phyloP scores from a whole-genome alignment of 1,140 invertebrate species.

The Solen grandis region DNA sequence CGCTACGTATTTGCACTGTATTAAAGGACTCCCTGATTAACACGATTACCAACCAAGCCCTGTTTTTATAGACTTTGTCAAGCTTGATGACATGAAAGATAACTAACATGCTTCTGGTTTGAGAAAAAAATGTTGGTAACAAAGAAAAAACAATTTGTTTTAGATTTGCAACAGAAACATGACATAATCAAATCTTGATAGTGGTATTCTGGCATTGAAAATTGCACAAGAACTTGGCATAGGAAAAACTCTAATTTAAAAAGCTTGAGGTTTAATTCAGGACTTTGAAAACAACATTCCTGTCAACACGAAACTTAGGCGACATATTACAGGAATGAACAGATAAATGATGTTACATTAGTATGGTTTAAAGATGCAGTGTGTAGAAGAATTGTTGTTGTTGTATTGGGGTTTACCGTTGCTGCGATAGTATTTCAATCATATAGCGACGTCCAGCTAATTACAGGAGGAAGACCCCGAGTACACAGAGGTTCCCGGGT shows the following conservation, averaged over 20 bases:
- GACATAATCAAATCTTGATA: neutral
- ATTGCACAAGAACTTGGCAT: neutral
- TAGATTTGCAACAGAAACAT: neutral
- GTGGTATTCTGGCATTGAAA: neutral
- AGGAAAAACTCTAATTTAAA: slow-evolving; percentile 6
- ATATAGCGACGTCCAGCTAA: too few relatives aligned
- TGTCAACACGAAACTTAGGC: neutral
- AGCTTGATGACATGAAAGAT: neutral
- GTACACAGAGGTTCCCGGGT: too few relatives aligned
- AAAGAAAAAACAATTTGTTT: neutral
- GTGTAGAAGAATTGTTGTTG: neutral
- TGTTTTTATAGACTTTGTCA: neutral
- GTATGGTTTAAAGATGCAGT: slow-evolving; percentile 47
- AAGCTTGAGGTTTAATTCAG: slow-evolving; percentile 13
- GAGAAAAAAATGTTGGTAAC: neutral
- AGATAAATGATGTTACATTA: slow-evolving; percentile 36
- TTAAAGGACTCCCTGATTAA: neutral
- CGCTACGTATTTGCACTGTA: too few relatives aligned
- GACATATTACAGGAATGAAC: slow-evolving; percentile 18
- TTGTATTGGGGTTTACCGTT: too few relatives aligned
- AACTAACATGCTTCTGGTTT: neutral
- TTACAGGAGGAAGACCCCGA: too few relatives aligned
- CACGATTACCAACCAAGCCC: neutral
- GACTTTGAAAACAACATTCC: slow-evolving; percentile 39
- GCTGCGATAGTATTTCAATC: too few relatives aligned